Base-by-base conservation (phyloP, 2,113 vertebrate genomes). In the Bucco capensis region DNA sequence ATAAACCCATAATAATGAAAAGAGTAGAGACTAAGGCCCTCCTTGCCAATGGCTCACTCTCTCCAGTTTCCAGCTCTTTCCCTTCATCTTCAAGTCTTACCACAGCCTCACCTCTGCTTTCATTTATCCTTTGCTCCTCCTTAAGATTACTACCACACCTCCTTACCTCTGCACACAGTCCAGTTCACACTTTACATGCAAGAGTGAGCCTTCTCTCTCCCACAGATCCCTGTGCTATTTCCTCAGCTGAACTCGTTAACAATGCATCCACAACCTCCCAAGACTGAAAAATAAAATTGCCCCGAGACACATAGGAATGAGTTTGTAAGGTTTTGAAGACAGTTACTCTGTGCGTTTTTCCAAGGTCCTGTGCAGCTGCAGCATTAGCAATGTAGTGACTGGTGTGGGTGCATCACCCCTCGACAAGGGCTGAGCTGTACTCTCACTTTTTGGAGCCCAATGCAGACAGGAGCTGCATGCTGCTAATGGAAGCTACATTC, bases 401-500 rank as follows among this genome's bases (percentile, higher is more conserved):
- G 5, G 42, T 8, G 61, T 0, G 0, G 28, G 56, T 17, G 44
- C 76, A 60, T 0, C 30, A 21, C 4, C 12, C 19, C 54, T 28
- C 10, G 0, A 10, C 66, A 8, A 11, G 46, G 44, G 66, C 89
- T 12, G 56, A 51, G 62, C 60, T 24, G 8, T 2, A 13, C 21
- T 44, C 72, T 9, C 8, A 0, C 56, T 16, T 8, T 12, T 15
- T 4, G 3, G 44, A 69, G 62, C 53, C 72, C 35, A 4, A 28
- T 1, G 13, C 12, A 21, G 49, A 5, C n/a, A 10, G 5, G 11
- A 56, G 42, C n/a, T 49, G 50, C 50, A 6, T 2, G 5, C 3
- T 14, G 12, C 6, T 7, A 25, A 24, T 0, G 7, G 12, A 40
- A 23, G 19, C 27, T n/a, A 0, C 0, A 0, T 0, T 70, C 28